Evolutionary conservation across 2,888 invertebrate species (phyloP), one percentile per base, ranked within the genome.

Genomic region (Trypoxylon attenuatum): DNA sequence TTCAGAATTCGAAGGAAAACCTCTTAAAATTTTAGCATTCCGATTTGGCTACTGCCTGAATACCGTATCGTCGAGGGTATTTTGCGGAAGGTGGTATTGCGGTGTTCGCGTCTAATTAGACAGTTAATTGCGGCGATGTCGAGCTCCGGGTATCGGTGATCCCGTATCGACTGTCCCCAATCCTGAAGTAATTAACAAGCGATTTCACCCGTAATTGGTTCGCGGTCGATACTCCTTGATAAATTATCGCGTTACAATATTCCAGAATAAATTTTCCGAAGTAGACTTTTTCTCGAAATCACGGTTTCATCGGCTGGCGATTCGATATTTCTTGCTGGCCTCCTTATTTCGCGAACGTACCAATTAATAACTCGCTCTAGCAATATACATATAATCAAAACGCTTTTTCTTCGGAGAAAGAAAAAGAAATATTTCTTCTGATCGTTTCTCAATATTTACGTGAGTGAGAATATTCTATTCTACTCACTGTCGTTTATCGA

Each of bases 151-250:
- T 38, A 41, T 8, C 16, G 16, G 23, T 18, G n/a, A n/a, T 33
- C 41, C 23, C 16, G 21, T 4, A 10, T 2, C 13, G 19, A 39
- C 19, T 42, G 23, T 5, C 43, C 33, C 16, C 33, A 43, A 38
- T 45, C 16, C 10, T 29, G 38, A 19, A 45, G 21, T 43, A 55
- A 61, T 61, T 56, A 49, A 49, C 21, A 45, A 33, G 8, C 13
- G 16, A 27, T 13, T 60, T 59, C 16, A n/a, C 25, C 15, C 8
- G n/a, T 61, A 50, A 45, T 55, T 55, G n/a, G 13, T 13, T 61
- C 13, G 16, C 6, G 13, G 27, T 50, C 33, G 23, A 6, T 15
- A 13, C 4, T 22, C 21, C 33, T 21, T 1, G n/a, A 5, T 0
- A n/a, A 19, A 41, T 41, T 15, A 5, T 16, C 16, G 4, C 13